These are phyloP conservation scores for Cheirogaleus medius DNA, from an alignment of 2,113 vertebrate species.

Conservation along the genomic window DNA sequence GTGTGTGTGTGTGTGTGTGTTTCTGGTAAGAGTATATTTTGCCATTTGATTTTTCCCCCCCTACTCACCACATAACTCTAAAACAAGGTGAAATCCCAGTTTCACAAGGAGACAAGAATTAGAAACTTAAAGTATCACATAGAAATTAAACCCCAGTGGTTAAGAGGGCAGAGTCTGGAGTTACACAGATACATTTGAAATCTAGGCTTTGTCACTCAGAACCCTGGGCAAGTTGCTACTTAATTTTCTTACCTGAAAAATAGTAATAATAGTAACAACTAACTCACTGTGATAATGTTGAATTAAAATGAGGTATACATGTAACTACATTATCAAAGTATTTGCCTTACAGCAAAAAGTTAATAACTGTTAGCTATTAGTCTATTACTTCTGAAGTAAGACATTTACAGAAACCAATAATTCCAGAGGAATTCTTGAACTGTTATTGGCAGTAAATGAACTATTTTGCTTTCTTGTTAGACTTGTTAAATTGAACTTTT, in stretches of 20 bases:
- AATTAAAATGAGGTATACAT: not conserved
- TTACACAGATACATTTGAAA: not conserved
- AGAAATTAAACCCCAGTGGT: not conserved
- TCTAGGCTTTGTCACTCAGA: not conserved
- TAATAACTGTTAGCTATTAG: constrained; percentile 24
- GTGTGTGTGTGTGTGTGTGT: not conserved
- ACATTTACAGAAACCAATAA: constrained; percentile 25
- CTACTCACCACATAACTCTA: not conserved
- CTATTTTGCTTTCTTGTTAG: not conserved
- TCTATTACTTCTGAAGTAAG: constrained; percentile 1
- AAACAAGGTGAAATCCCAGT: not conserved
- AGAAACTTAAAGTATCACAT: not conserved
- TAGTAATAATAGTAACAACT: not conserved
- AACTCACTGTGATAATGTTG: not conserved
- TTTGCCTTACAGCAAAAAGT: not conserved
- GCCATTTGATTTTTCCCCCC: not conserved
- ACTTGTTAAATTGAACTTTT: constrained; percentile 46
- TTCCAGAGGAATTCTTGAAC: constrained; percentile 50
- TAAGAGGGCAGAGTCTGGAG: not conserved
- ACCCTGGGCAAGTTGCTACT: not conserved
- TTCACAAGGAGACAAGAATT: not conserved
- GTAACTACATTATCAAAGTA: not conserved
- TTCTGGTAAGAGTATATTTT: not conserved
- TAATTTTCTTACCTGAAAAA: not conserved
- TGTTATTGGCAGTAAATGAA: constrained; percentile 24